These are phyloP conservation scores for Indicator indicator DNA, from an alignment of 2,113 vertebrate species.

Conservation along the genomic window DNA sequence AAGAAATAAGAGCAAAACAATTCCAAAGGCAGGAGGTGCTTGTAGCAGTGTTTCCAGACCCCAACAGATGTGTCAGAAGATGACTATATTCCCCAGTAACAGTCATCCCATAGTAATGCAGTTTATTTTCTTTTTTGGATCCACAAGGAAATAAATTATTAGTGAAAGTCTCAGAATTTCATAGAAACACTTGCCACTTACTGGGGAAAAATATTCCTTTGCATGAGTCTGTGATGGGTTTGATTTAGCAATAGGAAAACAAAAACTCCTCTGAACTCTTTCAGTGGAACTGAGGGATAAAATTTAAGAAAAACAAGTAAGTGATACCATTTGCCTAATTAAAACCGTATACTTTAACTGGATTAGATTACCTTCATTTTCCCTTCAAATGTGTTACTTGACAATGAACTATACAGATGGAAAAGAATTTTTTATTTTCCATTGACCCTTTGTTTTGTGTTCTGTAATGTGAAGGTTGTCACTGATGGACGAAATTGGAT, in stretches of 20 bases:
- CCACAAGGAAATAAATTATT: neutral
- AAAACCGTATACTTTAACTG: slow-evolving; percentile 27
- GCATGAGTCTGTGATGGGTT: neutral
- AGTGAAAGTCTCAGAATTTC: neutral
- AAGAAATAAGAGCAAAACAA: slow-evolving; percentile 87
- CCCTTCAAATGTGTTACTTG: neutral
- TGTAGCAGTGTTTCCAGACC: slow-evolving; percentile 84
- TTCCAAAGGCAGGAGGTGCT: slow-evolving; percentile 88
- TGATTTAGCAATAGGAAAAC: neutral
- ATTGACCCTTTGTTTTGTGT: neutral
- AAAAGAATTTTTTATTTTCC: neutral
- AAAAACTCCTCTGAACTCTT: slow-evolving; percentile 12
- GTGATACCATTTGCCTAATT: neutral
- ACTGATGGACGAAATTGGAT: neutral
- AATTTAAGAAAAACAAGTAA: neutral
- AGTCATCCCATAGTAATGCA: neutral
- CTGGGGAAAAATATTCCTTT: neutral
- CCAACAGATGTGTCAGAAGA: slow-evolving; percentile 84
- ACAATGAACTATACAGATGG: neutral
- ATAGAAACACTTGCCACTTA: neutral
- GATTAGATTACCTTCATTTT: neutral
- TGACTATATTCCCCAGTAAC: slow-evolving; percentile 72
- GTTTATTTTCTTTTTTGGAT: neutral
- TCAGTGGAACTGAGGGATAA: neutral
- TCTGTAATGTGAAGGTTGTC: neutral